phyloP scores from a whole-genome alignment of 1,140 invertebrate species.

The Episyrphus balteatus region DNA sequence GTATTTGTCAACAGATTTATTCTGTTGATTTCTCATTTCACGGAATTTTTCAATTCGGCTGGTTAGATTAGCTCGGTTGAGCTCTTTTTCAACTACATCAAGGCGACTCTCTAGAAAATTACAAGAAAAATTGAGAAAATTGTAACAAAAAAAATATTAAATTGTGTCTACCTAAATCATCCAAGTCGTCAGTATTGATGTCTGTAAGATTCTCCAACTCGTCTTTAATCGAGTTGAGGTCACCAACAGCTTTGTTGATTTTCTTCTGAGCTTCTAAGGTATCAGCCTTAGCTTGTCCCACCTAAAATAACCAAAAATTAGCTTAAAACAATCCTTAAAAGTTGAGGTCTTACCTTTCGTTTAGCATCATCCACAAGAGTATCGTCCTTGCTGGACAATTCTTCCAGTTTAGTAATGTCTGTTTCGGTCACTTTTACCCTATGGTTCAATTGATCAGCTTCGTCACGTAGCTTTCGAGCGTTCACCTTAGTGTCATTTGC shows the following conservation, averaged over 20 bases:
- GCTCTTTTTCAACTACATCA: constrained; percentile 56
- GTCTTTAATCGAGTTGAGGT: constrained; percentile 67
- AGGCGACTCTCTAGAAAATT: constrained; percentile 55
- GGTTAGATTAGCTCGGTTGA: constrained; percentile 64
- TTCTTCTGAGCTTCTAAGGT: constrained; percentile 65
- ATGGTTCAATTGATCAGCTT: constrained; percentile 58
- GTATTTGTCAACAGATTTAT: constrained; percentile 69
- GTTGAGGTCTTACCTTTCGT: constrained; percentile 39
- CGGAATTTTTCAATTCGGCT: constrained; percentile 58
- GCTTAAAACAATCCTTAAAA: not conserved
- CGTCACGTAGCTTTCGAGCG: constrained; percentile 60
- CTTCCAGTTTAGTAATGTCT: constrained; percentile 58
- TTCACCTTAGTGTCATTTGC: constrained; percentile 64
- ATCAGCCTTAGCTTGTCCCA: constrained; percentile 76
- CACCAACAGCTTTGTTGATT: constrained; percentile 66
- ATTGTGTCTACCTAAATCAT: constrained; percentile 41
- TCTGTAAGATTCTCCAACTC: constrained; percentile 67
- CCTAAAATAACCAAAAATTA: constrained; percentile 39
- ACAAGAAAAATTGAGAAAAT: not conserved
- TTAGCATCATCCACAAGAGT: constrained; percentile 61
- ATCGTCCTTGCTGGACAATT: constrained; percentile 61
- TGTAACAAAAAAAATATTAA: not conserved
- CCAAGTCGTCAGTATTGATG: constrained; percentile 57
- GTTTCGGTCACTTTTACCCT: constrained; percentile 60
- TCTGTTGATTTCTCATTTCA: constrained; percentile 61